Percentiles rank a stretch among this genome's conserved stretches.
These are phyloP conservation scores for Poeciliopsis occidentalis DNA, from an alignment of 2,113 vertebrate species.

Conservation along the genomic window DNA sequence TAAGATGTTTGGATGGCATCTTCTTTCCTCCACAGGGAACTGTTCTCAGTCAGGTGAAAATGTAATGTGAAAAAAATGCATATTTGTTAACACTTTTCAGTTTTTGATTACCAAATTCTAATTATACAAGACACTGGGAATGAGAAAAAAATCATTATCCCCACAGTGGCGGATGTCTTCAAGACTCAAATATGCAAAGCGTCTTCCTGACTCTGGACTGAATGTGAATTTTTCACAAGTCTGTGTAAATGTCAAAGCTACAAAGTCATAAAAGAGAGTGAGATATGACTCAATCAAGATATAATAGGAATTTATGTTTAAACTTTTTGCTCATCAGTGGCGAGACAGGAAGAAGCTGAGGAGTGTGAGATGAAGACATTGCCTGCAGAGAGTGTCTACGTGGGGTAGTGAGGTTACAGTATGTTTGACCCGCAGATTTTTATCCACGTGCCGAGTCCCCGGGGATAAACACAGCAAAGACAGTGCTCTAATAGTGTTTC, in stretches of 20 bases:
- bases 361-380: conserved; percentile 66
- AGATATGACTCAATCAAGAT: conserved; percentile 74
- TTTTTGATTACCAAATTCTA: conserved; percentile 47
- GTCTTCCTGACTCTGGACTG: conserved; percentile 49
- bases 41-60: conserved; percentile 59
- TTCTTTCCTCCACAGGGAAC: conserved; percentile 53
- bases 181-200: conserved; percentile 40
- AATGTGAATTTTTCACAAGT: conserved; percentile 67
- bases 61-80: conserved; percentile 60
- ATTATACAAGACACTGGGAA: conserved; percentile 35
- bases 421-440: conserved; percentile 82
- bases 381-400: conserved; percentile 14
- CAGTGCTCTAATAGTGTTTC: conserved; percentile 79
- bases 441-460: conserved; percentile 67
- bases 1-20: conserved; percentile 69
- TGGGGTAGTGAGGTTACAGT: conserved; percentile 52
- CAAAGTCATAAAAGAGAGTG: conserved; percentile 64
- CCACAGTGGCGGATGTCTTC: conserved; percentile 4
- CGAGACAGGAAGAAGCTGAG: conserved; percentile 46
- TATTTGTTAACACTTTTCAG: conserved; percentile 25
- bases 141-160: conserved; percentile 36
- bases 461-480: conserved; percentile 71
- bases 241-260: conserved; percentile 70
- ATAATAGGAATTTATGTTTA: conserved; percentile 61
- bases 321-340: conserved; percentile 24